Conservation (phyloP, 2,888 invertebrate genomes). For the Eristalis arbustorum region DNA sequence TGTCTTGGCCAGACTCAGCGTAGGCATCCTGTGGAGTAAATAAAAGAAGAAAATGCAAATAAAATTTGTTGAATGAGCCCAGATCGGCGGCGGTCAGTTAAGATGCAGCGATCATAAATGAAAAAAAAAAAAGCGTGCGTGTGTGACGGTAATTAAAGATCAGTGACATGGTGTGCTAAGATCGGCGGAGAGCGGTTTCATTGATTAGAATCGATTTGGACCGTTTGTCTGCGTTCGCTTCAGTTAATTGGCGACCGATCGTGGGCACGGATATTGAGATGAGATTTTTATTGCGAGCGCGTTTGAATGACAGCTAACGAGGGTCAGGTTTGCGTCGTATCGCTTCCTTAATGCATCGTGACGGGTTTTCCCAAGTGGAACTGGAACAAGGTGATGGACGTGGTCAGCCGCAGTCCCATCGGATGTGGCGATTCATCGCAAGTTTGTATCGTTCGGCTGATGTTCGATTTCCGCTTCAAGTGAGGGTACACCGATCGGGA, state of each 20-base stretch:
- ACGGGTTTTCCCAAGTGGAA: slow-evolving; percentile 14
- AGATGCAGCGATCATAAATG: slow-evolving; percentile 11
- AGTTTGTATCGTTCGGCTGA: neutral
- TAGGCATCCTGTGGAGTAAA: slow-evolving; percentile 88
- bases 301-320: neutral
- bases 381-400: slow-evolving; percentile 2
- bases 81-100: neutral
- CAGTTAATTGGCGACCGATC: slow-evolving; percentile 32
- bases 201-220: slow-evolving; percentile 55
- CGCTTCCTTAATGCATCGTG: slow-evolving; percentile 36
- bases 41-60: slow-evolving; percentile 23
- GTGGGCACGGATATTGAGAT: neutral
- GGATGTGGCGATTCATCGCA: neutral
- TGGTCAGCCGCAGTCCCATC: neutral
- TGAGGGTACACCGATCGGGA: neutral
- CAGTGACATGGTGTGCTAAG: neutral
- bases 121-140: slow-evolving; percentile 44
- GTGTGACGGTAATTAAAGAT: slow-evolving; percentile 39
- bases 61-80: slow-evolving; percentile 36
- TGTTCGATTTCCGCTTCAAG: neutral
- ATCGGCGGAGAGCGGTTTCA: neutral
- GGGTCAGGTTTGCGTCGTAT: neutral
- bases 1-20: slow-evolving; percentile 90
- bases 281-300: slow-evolving; percentile 11
- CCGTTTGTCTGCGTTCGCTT: slow-evolving; percentile 49